These are phyloP conservation scores for Emmelina monodactyla DNA, from an alignment of 2,888 invertebrate species.

Conservation along the genomic window DNA sequence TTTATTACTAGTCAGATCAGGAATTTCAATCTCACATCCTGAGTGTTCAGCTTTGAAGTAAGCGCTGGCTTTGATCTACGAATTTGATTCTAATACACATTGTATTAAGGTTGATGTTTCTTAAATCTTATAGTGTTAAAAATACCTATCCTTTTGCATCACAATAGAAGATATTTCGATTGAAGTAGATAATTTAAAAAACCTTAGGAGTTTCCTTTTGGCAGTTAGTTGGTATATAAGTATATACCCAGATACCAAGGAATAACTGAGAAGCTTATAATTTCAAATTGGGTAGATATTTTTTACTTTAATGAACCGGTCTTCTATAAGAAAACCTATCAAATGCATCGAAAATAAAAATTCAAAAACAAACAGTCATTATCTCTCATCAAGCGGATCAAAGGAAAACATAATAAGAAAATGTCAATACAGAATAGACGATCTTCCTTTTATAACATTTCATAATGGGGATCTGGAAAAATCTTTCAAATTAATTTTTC, in stretches of 20 bases:
- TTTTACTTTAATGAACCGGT: too few relatives aligned
- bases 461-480: constrained; percentile 26
- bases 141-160: too few relatives aligned
- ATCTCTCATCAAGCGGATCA: constrained; percentile 40
- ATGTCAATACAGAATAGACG: constrained; percentile 37
- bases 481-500: constrained; percentile 55
- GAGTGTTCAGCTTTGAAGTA: constrained; percentile 53
- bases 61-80: constrained; percentile 19
- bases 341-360: too few relatives aligned
- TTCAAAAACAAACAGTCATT: constrained; percentile 53
- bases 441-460: constrained; percentile 23
- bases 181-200: too few relatives aligned
- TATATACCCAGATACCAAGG: too few relatives aligned
- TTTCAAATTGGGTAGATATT: too few relatives aligned
- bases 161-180: too few relatives aligned
- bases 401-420: constrained; percentile 25
- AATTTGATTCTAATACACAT: constrained; percentile 21
- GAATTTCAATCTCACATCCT: constrained; percentile 63
- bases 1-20: constrained; percentile 64
- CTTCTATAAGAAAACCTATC: too few relatives aligned
- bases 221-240: too few relatives aligned
- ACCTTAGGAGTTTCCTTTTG: too few relatives aligned
- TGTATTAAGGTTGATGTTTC: constrained; percentile 21
- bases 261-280: too few relatives aligned
- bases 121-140: too few relatives aligned